A percentile compares a stretch with the other conserved stretches of the same genome.
Evolutionary conservation across 2,113 vertebrate genomes (phyloP).

Genomic region (Ranitomeya imitator): DNA sequence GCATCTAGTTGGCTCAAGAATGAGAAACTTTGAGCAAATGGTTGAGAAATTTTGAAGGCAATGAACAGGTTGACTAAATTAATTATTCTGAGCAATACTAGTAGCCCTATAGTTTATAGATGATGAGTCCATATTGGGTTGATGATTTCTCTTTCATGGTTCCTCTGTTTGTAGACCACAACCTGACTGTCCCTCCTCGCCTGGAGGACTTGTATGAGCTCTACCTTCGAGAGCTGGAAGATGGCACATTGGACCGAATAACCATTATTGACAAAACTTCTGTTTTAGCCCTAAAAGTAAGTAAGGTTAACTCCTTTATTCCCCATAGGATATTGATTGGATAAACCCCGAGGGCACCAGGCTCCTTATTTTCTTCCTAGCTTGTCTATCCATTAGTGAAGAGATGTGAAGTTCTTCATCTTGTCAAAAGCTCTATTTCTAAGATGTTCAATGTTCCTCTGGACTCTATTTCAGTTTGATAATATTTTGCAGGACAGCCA

Average conservation of each 20-base stretch:
- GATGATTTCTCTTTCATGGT: neutral
- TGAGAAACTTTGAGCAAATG: neutral
- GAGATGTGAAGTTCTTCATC: neutral
- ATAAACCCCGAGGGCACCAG: neutral
- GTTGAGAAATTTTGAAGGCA: too few species aligned
- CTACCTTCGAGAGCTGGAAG: slow-evolving; percentile 80
- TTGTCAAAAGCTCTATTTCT: neutral
- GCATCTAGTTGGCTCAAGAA: neutral
- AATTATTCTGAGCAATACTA: neutral
- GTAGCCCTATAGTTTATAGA: neutral
- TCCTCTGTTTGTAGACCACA: slow-evolving; percentile 74
- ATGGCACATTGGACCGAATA: slow-evolving; percentile 76
- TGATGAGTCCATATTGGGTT: neutral
- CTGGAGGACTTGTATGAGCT: slow-evolving; percentile 83
- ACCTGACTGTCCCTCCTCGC: slow-evolving; percentile 76
- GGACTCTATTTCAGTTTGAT: neutral
- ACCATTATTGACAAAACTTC: slow-evolving; percentile 77
- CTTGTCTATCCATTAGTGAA: neutral
- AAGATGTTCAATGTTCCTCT: neutral
- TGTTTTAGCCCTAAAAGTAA: slow-evolving; percentile 77
- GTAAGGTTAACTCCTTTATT: neutral
- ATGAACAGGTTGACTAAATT: neutral
- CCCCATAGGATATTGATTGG: too few species aligned
- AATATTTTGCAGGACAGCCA: slow-evolving; percentile 68
- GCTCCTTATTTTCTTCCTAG: neutral